These are phyloP conservation scores for Chaetophractus vellerosus DNA, from an alignment of 2,797 vertebrate species.

Conservation along the genomic window DNA sequence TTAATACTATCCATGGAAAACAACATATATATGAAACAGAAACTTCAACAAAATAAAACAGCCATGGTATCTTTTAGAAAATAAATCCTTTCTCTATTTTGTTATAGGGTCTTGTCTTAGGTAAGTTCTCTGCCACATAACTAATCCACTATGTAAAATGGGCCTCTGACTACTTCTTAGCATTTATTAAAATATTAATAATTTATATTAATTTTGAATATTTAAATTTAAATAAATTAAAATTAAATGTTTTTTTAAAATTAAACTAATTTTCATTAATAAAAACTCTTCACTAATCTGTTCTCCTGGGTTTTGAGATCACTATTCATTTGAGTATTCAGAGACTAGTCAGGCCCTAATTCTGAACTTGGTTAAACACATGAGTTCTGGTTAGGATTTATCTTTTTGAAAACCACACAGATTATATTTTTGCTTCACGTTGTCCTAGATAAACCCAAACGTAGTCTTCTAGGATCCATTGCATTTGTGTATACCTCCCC, in stretches of 20 bases:
- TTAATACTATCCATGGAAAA: not conserved
- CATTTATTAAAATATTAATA: not conserved
- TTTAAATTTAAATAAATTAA: no score
- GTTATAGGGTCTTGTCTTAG: not conserved
- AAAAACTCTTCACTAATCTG: not conserved
- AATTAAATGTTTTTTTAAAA: no score
- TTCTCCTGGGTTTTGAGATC: not conserved
- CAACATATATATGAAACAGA: not conserved
- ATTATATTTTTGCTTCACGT: not conserved
- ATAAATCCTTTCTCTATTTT: not conserved
- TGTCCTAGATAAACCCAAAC: not conserved
- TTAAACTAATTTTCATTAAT: no score
- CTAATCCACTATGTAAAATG: not conserved
- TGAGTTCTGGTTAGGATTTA: not conserved
- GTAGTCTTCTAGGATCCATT: not conserved
- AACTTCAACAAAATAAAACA: not conserved
- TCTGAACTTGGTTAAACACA: not conserved
- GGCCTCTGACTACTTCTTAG: not conserved
- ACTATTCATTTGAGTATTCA: not conserved
- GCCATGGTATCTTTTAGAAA: not conserved
- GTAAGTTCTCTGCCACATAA: not conserved
- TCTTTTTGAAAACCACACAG: not conserved
- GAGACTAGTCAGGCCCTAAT: rapidly evolving
- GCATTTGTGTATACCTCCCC: not conserved
- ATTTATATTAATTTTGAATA: no score